These are phyloP conservation scores for Pedetes capensis DNA, from an alignment of 2,113 vertebrate species.

Conservation along the genomic window DNA sequence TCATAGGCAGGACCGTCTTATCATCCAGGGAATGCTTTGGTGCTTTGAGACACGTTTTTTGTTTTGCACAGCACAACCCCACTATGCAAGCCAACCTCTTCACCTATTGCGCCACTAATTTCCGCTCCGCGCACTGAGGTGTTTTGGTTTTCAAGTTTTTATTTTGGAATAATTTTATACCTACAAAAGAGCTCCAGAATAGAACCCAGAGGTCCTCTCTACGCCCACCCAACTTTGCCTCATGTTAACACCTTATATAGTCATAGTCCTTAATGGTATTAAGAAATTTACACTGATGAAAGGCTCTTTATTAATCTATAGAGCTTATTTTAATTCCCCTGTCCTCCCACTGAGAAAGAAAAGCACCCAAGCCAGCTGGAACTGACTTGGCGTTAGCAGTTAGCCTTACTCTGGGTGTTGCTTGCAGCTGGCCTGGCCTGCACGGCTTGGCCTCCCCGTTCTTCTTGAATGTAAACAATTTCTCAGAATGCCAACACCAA, in stretches of 20 bases:
- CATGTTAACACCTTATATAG: not conserved
- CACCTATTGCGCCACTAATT: not conserved
- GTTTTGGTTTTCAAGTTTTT: not conserved
- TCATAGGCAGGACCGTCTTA: not conserved
- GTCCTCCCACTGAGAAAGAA: not conserved
- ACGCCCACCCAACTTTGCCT: not conserved
- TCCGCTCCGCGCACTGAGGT: not conserved
- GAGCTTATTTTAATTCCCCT: not conserved
- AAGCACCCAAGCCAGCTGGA: not conserved
- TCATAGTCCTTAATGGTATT: not conserved
- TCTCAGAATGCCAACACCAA: not conserved
- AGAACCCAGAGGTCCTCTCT: not conserved
- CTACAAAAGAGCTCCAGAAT: not conserved
- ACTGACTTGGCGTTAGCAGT: not conserved
- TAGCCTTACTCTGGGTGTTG: not conserved
- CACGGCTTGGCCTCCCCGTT: not conserved
- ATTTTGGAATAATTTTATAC: slow-evolving; percentile 49
- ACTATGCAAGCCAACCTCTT: not conserved
- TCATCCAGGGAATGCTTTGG: not conserved
- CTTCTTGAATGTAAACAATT: slow-evolving; percentile 47
- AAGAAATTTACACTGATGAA: not conserved
- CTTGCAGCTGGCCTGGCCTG: not conserved
- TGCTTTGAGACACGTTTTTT: not conserved
- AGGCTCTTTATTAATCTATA: not conserved
- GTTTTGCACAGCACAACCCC: not conserved